Evolutionary conservation across 2,888 invertebrate species (phyloP).

Genomic region (Eristalinus aeneus): DNA sequence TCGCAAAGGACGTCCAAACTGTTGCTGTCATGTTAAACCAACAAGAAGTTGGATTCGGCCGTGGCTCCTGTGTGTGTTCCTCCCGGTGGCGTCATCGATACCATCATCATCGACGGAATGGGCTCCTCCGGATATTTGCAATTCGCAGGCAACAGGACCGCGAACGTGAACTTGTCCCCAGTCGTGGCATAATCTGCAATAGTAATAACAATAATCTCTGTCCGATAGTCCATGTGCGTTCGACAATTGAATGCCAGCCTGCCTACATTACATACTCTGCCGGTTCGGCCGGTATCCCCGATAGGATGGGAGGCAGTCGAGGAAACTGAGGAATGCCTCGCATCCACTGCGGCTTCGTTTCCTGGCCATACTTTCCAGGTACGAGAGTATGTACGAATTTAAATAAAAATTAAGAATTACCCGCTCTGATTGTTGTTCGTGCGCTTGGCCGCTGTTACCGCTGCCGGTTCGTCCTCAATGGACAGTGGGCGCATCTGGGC

Average conservation of each 20-base stretch:
- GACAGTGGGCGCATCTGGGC: slow-evolving; percentile 57
- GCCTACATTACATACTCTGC: not conserved
- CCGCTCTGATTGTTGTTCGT: slow-evolving; percentile 68
- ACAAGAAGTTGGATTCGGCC: slow-evolving; percentile 29
- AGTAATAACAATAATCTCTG: slow-evolving; percentile 69
- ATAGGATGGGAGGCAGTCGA: slow-evolving; percentile 4
- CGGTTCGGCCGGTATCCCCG: not conserved
- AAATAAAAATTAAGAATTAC: slow-evolving; percentile 69
- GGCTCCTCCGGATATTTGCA: slow-evolving; percentile 50
- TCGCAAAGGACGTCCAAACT: slow-evolving; percentile 57
- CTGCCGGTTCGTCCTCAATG: not conserved
- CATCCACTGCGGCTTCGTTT: not conserved
- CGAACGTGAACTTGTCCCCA: slow-evolving; percentile 65
- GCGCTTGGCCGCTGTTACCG: not conserved
- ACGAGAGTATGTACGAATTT: slow-evolving; percentile 45
- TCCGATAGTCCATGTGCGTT: slow-evolving; percentile 66
- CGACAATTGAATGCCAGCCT: slow-evolving; percentile 52
- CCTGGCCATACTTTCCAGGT: not conserved
- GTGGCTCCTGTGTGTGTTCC: slow-evolving; percentile 28
- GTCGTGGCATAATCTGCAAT: slow-evolving; percentile 70
- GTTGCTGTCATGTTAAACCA: slow-evolving; percentile 66
- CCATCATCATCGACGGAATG: slow-evolving; percentile 56
- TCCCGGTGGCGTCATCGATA: slow-evolving; percentile 68
- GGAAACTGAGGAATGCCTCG: slow-evolving; percentile 23
- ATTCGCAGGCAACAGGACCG: slow-evolving; percentile 39